Evolutionary conservation across 2,888 invertebrate genomes (phyloP), one percentile per base, ranked within the genome.

Genomic region (Asteroscopus sphinx): DNA sequence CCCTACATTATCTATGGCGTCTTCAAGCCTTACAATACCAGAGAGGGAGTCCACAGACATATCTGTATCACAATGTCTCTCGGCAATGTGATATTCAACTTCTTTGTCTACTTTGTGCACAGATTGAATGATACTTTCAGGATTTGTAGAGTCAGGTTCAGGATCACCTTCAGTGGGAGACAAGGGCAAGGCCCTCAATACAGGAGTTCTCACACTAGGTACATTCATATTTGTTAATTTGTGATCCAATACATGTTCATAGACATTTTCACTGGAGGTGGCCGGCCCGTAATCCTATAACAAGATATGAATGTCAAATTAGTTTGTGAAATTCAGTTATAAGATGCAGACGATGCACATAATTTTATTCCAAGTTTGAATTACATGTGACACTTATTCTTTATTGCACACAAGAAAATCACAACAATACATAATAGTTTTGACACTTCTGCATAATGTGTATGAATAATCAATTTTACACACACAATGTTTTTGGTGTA

Each of bases 271-370:
- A 93, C 87, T 92, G 94, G 94, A 84, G 94, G 94, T 86, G 94
- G 94, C 82, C 93, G 94, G 92, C 94, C 94, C 92, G 89, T 92
- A 93, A 92, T 90, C 89, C 94, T 94, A 81, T 69, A 94, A 94
- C 86, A 92, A 91, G 53, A 68, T 60, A 70, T 62, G 55, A 72
- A 57, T 48, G 57, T 51, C 33, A 52, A 53, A 53, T 64, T 55
- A 67, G 28, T 37, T 60, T 39, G 7, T 49, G 16, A 15, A 42
- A 56, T 40, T 40, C 36, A 52, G 8, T 51, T 37, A 32, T 32
- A 11, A 35, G 8, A 35, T 44, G 13, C 51, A 64, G 8, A 41
- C 16, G 1, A 35, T 51, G 48, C 42, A 58, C 13, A 60, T 55
- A 35, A 51, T 58, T 44, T 51, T n/a, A n/a, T n/a, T n/a, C n/a